Evolutionary conservation across 2,797 vertebrate genomes (phyloP), one percentile per base, ranked within the genome.

Genomic region (Lagodon rhomboides): DNA sequence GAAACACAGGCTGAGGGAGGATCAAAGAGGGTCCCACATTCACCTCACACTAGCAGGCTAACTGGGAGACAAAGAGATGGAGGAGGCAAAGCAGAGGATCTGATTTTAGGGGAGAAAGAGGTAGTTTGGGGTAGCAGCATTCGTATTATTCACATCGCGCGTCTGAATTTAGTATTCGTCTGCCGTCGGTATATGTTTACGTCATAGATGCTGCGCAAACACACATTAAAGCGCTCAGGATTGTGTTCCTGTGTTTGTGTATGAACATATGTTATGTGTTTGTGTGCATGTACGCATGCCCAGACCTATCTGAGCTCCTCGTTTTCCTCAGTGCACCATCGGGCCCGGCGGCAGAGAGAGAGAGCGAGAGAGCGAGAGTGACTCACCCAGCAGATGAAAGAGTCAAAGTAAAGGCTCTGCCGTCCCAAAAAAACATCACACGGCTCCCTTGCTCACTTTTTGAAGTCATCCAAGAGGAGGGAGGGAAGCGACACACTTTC

Each of bases 11-110:
- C 94, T 94, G 87, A 93, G 94, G 93, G 93, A 94, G 96, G 96
- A 98, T 98, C 97, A 98, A 98, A 98, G 97, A 93, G 91, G 75
- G 92, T n/a, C 94, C 93, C 90, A 89, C 95, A 95, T 96, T 97
- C 96, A 96, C 95, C 96, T 97, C 95, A 94, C 92, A 96, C 94
- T 95, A 93, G 95, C 95, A 95, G 94, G 89, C 76, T 82, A 68
- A 91, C 74, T 73, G 85, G 60, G 79, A 94, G 78, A 91, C 91
- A 96, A 95, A 89, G 78, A 79, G 64, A 94, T 88, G 91, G 93
- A 91, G 93, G 95, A 94, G 94, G 95, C 94, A 95, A 94, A 95
- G 95, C 90, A 92, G 93, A 95, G 95, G 93, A 96, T 96, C 94
- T 91, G 94, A 96, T 96, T 97, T 96, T 92, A 75, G 50, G 38